Conservation (phyloP, 2,113 vertebrate genomes). For the Oxyura jamaicensis region DNA sequence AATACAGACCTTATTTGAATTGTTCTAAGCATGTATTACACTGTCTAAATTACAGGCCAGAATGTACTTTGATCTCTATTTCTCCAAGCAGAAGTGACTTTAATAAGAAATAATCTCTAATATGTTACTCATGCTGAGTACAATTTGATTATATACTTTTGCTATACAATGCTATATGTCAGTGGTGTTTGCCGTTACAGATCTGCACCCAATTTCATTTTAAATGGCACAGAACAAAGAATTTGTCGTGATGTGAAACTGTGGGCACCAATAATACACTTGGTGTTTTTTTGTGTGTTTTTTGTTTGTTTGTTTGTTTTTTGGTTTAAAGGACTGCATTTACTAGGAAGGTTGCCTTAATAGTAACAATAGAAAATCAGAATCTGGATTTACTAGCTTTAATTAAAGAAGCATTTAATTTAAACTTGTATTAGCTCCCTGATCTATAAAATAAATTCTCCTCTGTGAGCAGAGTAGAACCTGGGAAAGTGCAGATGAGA, state of each 20-base stretch:
- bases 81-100: neutral
- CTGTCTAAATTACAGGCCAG: neutral
- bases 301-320: neutral
- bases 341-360: neutral
- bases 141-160: neutral
- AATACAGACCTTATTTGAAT: neutral
- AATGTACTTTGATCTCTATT: neutral
- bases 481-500: neutral
- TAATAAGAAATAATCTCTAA: neutral
- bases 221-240: neutral
- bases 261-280: neutral
- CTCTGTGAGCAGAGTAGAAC: neutral
- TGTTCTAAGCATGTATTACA: neutral
- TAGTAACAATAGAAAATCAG: neutral
- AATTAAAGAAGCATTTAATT: neutral
- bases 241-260: neutral
- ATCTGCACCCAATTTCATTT: neutral
- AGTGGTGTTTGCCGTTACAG: neutral
- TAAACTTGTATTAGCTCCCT: neutral
- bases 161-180: neutral
- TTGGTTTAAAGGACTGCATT: neutral
- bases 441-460: neutral
- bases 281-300: accelerated
- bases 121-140: neutral
- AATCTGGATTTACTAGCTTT: neutral